phyloP scores from a whole-genome alignment of 2,797 vertebrate genomes.

The Margarornis squamiger region DNA sequence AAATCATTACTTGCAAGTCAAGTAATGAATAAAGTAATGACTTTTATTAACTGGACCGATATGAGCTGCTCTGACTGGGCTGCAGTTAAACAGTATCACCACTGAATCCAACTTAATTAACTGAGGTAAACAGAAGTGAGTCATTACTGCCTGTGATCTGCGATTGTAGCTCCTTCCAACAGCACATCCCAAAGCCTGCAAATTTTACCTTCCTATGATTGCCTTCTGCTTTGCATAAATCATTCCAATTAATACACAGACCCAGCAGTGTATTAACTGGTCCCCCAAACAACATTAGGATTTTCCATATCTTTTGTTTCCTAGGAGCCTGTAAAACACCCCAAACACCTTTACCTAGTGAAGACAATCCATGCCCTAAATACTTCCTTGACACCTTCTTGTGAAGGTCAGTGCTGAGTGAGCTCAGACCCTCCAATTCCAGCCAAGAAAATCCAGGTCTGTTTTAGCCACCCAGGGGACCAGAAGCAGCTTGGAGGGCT shows the following conservation, averaged over 20 bases:
- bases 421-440: neutral
- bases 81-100: neutral
- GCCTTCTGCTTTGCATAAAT: neutral
- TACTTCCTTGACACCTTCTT: neutral
- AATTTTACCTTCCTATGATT: neutral
- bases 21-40: neutral
- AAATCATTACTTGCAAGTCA: conserved; percentile 2
- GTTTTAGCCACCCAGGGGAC: neutral
- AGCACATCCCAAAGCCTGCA: neutral
- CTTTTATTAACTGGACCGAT: neutral
- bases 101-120: neutral
- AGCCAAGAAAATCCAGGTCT: accelerated
- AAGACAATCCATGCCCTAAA: neutral
- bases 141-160: neutral
- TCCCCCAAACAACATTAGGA: too few species aligned
- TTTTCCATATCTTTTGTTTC: neutral
- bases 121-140: neutral
- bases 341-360: neutral
- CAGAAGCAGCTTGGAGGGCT: neutral
- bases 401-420: neutral
- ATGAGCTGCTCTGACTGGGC: neutral
- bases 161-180: neutral
- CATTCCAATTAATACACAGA: neutral
- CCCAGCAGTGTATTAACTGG: neutral
- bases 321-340: neutral